These are phyloP conservation scores for Zosterops borbonicus DNA, from an alignment of 2,113 vertebrate genomes.

Conservation along the genomic window DNA sequence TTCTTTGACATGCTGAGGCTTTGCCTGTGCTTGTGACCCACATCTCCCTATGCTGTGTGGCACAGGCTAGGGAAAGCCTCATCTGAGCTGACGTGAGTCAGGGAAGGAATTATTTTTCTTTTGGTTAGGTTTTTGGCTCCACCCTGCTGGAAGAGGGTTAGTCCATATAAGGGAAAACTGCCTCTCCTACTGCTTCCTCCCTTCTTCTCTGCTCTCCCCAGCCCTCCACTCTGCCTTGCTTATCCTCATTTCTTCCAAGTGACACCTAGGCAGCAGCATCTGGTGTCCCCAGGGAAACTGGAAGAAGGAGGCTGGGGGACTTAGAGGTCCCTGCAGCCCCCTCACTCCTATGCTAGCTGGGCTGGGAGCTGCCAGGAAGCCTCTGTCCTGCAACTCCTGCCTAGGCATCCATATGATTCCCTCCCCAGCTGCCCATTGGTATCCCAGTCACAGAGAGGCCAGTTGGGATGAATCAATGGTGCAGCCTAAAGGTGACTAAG, in stretches of 20 bases:
- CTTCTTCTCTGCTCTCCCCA: background rate
- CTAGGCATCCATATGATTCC: background rate
- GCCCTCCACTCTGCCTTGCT: background rate
- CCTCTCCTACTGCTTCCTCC: background rate
- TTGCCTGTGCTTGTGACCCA: background rate
- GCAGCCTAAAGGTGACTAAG: background rate
- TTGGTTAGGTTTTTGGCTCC: slow-evolving; percentile 37
- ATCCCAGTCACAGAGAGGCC: background rate
- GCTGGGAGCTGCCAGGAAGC: background rate
- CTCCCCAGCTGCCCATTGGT: background rate
- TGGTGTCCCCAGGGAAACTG: background rate
- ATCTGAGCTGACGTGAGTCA: background rate
- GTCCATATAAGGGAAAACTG: slow-evolving; percentile 71
- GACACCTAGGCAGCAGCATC: background rate
- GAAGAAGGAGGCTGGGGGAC: background rate
- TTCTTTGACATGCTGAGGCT: background rate
- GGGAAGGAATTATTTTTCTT: slow-evolving; percentile 28
- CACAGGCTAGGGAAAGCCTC: background rate
- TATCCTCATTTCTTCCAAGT: background rate
- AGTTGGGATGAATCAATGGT: background rate
- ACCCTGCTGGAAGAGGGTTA: slow-evolving; percentile 50
- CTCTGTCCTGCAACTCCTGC: background rate
- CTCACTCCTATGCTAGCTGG: background rate
- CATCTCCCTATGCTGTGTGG: background rate
- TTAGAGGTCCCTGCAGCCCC: background rate